Percentiles rank a stretch among this genome's conserved stretches.
Evolutionary conservation across 2,113 vertebrate species (phyloP).

Genomic region (Sardina pilchardus): DNA sequence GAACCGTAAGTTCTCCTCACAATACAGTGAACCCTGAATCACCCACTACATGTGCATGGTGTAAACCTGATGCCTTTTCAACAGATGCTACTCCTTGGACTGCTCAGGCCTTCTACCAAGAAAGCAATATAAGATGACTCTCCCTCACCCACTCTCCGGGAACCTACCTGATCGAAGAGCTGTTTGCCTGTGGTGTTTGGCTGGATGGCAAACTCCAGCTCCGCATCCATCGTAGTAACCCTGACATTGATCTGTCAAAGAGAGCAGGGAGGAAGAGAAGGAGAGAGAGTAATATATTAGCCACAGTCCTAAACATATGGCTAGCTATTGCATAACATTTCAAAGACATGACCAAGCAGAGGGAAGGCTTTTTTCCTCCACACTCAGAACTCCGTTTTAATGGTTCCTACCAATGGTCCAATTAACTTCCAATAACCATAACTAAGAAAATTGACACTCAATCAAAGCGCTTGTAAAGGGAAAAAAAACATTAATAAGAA

Average conservation of each 20-base stretch:
- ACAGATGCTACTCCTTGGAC: neutral
- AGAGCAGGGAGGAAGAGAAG: neutral
- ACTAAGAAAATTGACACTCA: no score
- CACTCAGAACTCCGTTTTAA: no score
- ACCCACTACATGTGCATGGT: no score
- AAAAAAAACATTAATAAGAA: neutral
- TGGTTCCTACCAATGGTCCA: no score
- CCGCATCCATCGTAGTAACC: constrained; percentile 97
- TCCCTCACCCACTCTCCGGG: neutral
- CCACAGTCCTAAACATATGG: neutral
- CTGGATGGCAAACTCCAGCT: constrained; percentile 98
- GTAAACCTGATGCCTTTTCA: neutral
- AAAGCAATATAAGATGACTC: neutral
- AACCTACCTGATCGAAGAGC: constrained; percentile 90
- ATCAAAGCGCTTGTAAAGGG: no score
- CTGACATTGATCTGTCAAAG: constrained; percentile 87
- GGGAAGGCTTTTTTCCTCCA: neutral
- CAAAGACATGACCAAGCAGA: no score
- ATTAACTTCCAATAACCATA: no score
- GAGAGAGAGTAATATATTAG: no score
- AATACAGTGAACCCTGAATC: neutral
- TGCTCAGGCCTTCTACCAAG: neutral
- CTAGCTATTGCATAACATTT: neutral
- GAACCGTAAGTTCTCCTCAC: neutral
- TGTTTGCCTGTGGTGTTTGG: constrained; percentile 96